Evolutionary conservation across 2,888 invertebrate genomes (phyloP), one percentile per base, ranked within the genome.

Genomic region (Dicyrtomina minuta): DNA sequence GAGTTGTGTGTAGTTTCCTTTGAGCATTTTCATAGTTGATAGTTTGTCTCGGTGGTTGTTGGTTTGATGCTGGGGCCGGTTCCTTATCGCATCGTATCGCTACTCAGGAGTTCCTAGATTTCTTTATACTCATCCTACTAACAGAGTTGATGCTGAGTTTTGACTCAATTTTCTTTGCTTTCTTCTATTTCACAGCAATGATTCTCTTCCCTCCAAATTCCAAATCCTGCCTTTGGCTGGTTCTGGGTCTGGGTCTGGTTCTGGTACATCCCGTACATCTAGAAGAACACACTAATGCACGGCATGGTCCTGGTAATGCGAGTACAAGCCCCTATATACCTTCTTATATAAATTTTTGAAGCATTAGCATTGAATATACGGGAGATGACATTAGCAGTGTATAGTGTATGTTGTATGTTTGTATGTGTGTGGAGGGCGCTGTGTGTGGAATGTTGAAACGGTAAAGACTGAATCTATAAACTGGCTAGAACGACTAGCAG

Each of bases 151-250:
- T 39, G 51, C n/a, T 51, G 20, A 60, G 44, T 60, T 44, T 41
- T 51, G 53, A 64, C 64, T 64, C 53, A 64, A 64, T 64, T 64
- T 64, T 51, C 64, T 46, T 33, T 39, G 27, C 62, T 49, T 27
- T 33, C 62, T 62, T 27, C 13, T 20, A 55, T 55, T 55, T 55
- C 27, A 55, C 27, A 27, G 55, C 33, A 33, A 33, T 33, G 4
- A 33, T n/a, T n/a, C n/a, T 12, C 26, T 12, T 33, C n/a, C 33
- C n/a, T 10, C 27, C 26, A 33, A 8, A 1, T 15, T 22, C 22
- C 2, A 4, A 24, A 62, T 41, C 26, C 33, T 33, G 51, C 51
- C 22, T 13, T 3, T 51, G 64, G 64, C 64, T 64, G 10, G 51
- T 51, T 22, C 39, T 33, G 4, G 26, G 10, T 26, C 13, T 12